Conservation (phyloP, 1,140 invertebrate genomes). For the Trichomalopsis sarcophagae region DNA sequence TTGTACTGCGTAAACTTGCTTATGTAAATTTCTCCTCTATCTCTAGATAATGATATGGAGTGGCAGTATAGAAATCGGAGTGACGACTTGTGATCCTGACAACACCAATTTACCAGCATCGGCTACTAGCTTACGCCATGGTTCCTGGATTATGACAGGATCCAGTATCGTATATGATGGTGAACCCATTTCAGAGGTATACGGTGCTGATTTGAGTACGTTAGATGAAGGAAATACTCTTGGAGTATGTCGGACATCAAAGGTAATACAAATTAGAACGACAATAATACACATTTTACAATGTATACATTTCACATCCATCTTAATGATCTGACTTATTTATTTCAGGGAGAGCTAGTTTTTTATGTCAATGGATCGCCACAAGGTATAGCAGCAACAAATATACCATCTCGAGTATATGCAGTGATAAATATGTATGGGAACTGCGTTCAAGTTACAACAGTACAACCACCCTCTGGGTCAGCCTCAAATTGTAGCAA, state of each 20-base stretch:
- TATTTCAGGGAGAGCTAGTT: slow-evolving; percentile 84
- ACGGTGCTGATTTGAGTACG: slow-evolving; percentile 89
- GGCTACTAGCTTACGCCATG: slow-evolving; percentile 88
- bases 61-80: slow-evolving; percentile 94
- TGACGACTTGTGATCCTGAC: slow-evolving; percentile 89
- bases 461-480: slow-evolving; percentile 69
- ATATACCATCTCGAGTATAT: slow-evolving; percentile 85
- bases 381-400: slow-evolving; percentile 88
- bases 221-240: slow-evolving; percentile 90
- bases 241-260: slow-evolving; percentile 87
- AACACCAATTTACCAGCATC: slow-evolving; percentile 87
- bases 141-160: slow-evolving; percentile 93
- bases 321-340: slow-evolving; percentile 19
- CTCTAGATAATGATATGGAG: slow-evolving; percentile 87
- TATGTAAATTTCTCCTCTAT: slow-evolving; percentile 7
- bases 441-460: slow-evolving; percentile 91
- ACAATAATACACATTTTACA: slow-evolving; percentile 1
- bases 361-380: slow-evolving; percentile 93
- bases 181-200: slow-evolving; percentile 84
- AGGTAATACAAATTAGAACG: slow-evolving; percentile 73
- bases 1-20: neutral
- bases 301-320: neutral
- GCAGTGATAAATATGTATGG: slow-evolving; percentile 94
- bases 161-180: slow-evolving; percentile 90
- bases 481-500: slow-evolving; percentile 57